Evolutionary conservation across 2,113 vertebrate species (phyloP), one percentile per base, ranked within the genome.

Genomic region (Phycodurus eques): DNA sequence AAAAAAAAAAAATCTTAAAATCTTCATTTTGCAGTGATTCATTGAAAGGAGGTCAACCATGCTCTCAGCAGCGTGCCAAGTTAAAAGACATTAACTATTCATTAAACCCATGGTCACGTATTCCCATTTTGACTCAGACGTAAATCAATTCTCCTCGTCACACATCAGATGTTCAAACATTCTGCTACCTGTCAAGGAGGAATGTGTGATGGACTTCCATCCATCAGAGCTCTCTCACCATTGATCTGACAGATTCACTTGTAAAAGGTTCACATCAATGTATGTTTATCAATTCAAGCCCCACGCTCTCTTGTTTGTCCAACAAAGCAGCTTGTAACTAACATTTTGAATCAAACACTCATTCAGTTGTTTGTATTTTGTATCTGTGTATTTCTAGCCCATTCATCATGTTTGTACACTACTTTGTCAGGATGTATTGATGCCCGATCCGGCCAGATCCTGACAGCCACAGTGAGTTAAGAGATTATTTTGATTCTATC

Each of bases 221-320:
- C 89, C 81, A 87, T 91, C 83, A 35, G 51, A n/a, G 67, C 33
- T 49, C 2, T 67, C 83, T 80, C 70, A 77, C 68, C 68, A 46
- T 62, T 44, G 74, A 80, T 79, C 81, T 90, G 88, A 89, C 87
- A 81, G 79, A 83, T 83, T 81, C 85, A 82, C 84, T 88, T 90
- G 87, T 81, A 82, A 83, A 78, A 83, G 78, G 84, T 82, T 84
- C 83, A 80, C 81, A 31, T 22, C 64, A 62, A 81, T 86, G 84
- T 83, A 77, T 86, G 85, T 86, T 89, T 89, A 87, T 87, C 85
- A 85, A 80, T 88, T 85, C 67, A 75, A 82, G 77, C 83, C 73
- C 75, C 59, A 51, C 67, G 78, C 72, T 76, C 27, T 31, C 53
- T 78, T 85, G 78, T 87, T 91, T 90, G 83, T 85, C 86, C 76